Evolutionary conservation across 1,140 invertebrate species (phyloP).

Genomic region (Coelopa frigida): DNA sequence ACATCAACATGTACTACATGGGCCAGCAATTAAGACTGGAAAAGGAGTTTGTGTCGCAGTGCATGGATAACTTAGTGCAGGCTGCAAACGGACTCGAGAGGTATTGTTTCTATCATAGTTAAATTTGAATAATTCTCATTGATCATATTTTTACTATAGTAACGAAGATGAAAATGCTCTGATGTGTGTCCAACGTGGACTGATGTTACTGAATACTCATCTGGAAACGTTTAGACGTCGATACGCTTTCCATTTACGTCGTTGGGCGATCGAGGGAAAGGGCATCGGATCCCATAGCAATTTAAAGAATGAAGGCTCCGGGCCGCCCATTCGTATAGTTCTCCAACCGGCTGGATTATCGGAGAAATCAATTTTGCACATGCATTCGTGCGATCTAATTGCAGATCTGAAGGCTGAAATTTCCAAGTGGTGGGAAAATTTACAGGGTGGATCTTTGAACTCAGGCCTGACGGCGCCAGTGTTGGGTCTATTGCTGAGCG

Average conservation of each 20-base stretch:
- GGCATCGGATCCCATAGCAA: constrained; percentile 67
- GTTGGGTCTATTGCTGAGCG: constrained; percentile 59
- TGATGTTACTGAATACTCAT: constrained; percentile 82
- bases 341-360: constrained; percentile 80
- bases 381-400: constrained; percentile 75
- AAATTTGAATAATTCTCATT: not conserved
- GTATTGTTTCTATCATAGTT: constrained; percentile 14
- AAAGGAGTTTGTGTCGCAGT: constrained; percentile 83
- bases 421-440: constrained; percentile 64
- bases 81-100: constrained; percentile 64
- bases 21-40: constrained; percentile 82
- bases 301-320: constrained; percentile 47
- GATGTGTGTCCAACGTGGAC: constrained; percentile 80
- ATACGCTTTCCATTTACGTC: constrained; percentile 77
- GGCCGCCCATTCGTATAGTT: constrained; percentile 61
- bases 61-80: constrained; percentile 80
- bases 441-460: constrained; percentile 22
- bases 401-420: constrained; percentile 88
- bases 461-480: constrained; percentile 34
- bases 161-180: constrained; percentile 63
- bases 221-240: constrained; percentile 82
- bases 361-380: constrained; percentile 65
- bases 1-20: constrained; percentile 88
- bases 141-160: constrained; percentile 19
- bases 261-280: constrained; percentile 75